phyloP scores from a whole-genome alignment of 2,888 invertebrate species.

The Flabesymbios commensalis region DNA sequence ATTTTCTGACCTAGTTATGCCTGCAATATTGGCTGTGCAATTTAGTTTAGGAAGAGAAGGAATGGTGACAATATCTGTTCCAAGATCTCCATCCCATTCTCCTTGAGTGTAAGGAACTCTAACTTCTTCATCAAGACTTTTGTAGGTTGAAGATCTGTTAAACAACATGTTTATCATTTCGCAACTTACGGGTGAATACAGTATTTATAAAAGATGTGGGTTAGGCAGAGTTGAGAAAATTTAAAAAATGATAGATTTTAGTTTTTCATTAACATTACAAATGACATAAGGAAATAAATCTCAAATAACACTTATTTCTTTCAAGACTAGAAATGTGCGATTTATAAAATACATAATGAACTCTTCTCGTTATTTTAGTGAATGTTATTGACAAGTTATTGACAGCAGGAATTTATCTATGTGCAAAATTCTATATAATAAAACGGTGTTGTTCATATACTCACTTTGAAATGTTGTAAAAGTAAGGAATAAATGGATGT shows the following conservation, averaged over 20 bases:
- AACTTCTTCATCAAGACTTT: conserved; percentile 42
- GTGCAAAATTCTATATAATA: not conserved
- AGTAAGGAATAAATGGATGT: conserved; percentile 62
- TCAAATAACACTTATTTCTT: too few species aligned
- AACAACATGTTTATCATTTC: not conserved
- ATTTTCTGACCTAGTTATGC: conserved; percentile 66
- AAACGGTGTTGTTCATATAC: conserved; percentile 19
- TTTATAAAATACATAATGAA: too few species aligned
- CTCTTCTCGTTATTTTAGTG: too few species aligned
- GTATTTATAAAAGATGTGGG: not conserved
- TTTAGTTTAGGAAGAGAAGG: conserved; percentile 58
- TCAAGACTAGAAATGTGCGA: too few species aligned
- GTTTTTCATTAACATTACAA: too few species aligned
- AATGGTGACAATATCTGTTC: conserved; percentile 64
- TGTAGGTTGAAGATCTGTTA: conserved; percentile 62
- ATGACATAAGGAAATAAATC: too few species aligned
- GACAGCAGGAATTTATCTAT: not conserved
- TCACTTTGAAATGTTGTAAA: conserved; percentile 52
- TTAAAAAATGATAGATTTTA: too few species aligned
- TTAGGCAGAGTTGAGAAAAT: not conserved
- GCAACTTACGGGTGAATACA: not conserved
- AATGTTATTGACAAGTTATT: too few species aligned
- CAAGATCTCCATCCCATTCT: conserved; percentile 65
- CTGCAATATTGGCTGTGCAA: conserved; percentile 66
- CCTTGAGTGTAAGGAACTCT: conserved; percentile 68